These are phyloP conservation scores for Hypena proboscidalis DNA, from an alignment of 2,888 invertebrate genomes.

Conservation along the genomic window DNA sequence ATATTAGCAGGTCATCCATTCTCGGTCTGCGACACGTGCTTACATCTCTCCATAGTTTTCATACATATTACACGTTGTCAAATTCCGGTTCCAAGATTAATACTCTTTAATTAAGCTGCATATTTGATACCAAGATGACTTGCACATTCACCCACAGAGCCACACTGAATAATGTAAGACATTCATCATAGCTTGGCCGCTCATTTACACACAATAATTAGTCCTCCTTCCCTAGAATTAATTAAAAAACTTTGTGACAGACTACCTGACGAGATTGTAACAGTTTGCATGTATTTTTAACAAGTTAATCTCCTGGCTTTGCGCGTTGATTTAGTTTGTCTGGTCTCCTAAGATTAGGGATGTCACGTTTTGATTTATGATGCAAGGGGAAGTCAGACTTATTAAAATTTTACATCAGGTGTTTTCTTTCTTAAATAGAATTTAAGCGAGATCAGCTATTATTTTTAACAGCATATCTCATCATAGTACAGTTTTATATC, in stretches of 20 bases:
- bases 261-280: conserved; percentile 7
- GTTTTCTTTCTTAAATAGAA: no score
- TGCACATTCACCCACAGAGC: neutral
- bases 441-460: no score
- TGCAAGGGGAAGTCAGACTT: neutral
- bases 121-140: conserved; percentile 11
- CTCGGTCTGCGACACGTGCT: no score
- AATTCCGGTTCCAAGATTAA: conserved; percentile 7
- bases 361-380: neutral
- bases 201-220: conserved; percentile 58
- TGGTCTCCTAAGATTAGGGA: neutral
- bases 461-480: no score
- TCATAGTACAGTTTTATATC: no score
- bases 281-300: conserved; percentile 3
- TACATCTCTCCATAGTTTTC: no score
- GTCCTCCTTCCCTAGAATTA: conserved; percentile 54
- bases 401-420: neutral
- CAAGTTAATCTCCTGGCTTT: conserved; percentile 8
- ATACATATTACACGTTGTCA: no score
- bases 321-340: neutral
- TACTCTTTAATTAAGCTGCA: conserved; percentile 3
- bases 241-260: conserved; percentile 54
- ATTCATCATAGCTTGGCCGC: conserved; percentile 47
- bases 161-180: conserved; percentile 44
- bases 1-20: no score